Percentiles rank a stretch among this genome's conserved stretches.
Evolutionary conservation across 2,113 vertebrate genomes (phyloP).

Genomic region (Festucalex cinctus): DNA sequence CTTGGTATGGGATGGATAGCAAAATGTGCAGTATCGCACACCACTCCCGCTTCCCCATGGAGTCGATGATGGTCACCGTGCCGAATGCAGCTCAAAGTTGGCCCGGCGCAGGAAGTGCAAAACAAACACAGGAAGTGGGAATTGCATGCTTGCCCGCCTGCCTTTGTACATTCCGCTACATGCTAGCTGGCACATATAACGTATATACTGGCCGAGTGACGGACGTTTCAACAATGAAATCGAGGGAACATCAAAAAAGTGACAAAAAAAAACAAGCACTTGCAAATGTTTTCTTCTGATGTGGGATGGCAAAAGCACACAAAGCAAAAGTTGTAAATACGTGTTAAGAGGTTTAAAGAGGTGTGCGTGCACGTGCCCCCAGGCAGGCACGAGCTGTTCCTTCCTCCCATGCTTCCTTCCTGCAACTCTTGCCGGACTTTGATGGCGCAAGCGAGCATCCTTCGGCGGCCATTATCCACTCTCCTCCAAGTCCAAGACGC

Average conservation of each 20-base stretch:
- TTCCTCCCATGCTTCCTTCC: slow-evolving; percentile 61
- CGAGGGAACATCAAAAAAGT: no score
- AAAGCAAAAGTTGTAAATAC: neutral
- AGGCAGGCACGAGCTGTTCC: slow-evolving; percentile 17
- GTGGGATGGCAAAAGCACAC: no score
- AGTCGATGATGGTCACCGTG: no score
- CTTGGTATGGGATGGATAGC: no score
- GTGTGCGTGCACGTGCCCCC: slow-evolving; percentile 33
- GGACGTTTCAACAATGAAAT: no score
- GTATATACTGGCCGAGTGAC: no score
- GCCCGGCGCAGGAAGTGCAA: slow-evolving; percentile 66
- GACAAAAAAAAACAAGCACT: no score
- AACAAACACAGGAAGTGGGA: slow-evolving; percentile 82
- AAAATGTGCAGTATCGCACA: no score
- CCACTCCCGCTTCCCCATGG: no score
- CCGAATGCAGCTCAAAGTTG: no score
- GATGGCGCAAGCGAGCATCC: slow-evolving; percentile 29
- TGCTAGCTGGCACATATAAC: no score
- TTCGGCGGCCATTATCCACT: slow-evolving; percentile 18
- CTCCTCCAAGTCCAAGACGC: slow-evolving; percentile 28
- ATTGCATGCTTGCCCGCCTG: slow-evolving; percentile 56
- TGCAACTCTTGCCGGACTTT: slow-evolving; percentile 49
- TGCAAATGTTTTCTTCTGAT: no score
- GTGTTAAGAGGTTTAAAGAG: slow-evolving; percentile 48
- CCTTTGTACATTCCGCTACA: slow-evolving; percentile 33